These are phyloP conservation scores for Psilanteris sp. DNA, from an alignment of 1,140 invertebrate genomes.

Conservation along the genomic window DNA sequence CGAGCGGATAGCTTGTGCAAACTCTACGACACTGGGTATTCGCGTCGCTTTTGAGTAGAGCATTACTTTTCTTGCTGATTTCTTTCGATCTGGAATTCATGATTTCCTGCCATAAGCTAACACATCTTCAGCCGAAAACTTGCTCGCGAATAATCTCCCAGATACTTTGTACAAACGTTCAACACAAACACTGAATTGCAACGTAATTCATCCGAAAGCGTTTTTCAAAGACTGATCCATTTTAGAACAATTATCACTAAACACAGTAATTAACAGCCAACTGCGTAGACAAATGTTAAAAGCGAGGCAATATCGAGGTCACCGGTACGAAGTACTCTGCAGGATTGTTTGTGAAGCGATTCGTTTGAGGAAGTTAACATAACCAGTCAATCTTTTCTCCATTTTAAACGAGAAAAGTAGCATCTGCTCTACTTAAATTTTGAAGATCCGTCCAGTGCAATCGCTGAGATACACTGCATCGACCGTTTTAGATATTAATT, in stretches of 20 bases:
- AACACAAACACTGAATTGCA: conserved; percentile 24
- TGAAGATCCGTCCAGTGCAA: conserved; percentile 16
- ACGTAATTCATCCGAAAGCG: conserved; percentile 6
- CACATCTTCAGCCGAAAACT: conserved; percentile 40
- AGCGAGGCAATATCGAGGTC: too few relatives aligned
- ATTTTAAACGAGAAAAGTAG: conserved; percentile 38
- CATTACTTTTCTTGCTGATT: conserved; percentile 35
- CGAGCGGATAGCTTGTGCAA: conserved; percentile 90
- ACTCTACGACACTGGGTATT: conserved; percentile 91
- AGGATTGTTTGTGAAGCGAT: conserved; percentile 49
- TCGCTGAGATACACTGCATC: conserved; percentile 2
- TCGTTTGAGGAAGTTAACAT: conserved; percentile 53
- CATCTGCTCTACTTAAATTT: conserved; percentile 42
- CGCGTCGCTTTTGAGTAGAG: conserved; percentile 87
- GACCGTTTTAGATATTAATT: conserved; percentile 12
- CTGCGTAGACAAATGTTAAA: too few relatives aligned
- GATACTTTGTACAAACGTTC: not conserved
- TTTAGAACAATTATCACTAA: too few relatives aligned
- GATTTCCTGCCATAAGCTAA: conserved; percentile 62
- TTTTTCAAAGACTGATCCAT: not conserved
- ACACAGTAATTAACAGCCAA: too few relatives aligned
- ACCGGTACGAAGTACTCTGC: conserved; percentile 16
- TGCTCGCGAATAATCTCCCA: conserved; percentile 23
- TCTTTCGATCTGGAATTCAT: conserved; percentile 56
- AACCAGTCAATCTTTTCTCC: conserved; percentile 58